Conservation (phyloP, 1,140 invertebrate genomes). For the Bombus sibiricus region DNA sequence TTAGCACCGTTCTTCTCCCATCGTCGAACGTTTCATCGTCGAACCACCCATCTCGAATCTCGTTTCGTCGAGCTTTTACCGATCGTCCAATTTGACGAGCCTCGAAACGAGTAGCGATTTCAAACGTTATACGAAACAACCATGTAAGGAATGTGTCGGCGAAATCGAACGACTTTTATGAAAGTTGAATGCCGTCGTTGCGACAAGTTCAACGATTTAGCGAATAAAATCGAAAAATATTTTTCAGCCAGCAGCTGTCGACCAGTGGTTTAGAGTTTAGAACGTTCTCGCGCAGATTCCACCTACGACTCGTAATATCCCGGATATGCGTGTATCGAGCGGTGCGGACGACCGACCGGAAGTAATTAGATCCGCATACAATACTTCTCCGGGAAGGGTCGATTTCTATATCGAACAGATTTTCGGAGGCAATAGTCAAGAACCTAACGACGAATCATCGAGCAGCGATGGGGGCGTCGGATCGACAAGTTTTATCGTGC, state of each 20-base stretch:
- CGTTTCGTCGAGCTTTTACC: slow-evolving; percentile 1
- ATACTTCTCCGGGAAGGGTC: slow-evolving; percentile 59
- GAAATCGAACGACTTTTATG: not conserved
- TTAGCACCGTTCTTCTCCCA: not conserved
- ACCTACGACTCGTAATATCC: slow-evolving; percentile 53
- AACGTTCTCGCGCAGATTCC: slow-evolving; percentile 21
- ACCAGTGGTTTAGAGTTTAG: slow-evolving; percentile 23
- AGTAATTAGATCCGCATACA: slow-evolving; percentile 76
- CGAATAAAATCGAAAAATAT: not conserved
- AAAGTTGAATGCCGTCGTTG: not conserved
- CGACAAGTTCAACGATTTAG: not conserved
- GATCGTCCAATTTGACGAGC: not conserved
- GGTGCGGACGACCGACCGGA: slow-evolving; percentile 73
- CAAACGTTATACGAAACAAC: not conserved
- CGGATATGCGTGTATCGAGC: slow-evolving; percentile 74
- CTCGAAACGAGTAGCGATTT: not conserved
- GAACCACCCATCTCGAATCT: slow-evolving; percentile 6
- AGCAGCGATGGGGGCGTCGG: not conserved
- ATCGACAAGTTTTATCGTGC: not conserved
- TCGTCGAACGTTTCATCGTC: not conserved
- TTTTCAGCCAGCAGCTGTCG: slow-evolving; percentile 67
- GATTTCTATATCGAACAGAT: not conserved
- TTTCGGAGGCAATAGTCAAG: not conserved
- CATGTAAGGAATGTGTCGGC: not conserved
- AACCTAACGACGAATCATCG: not conserved